Conservation (phyloP, 2,888 invertebrate genomes). For the Chalcosyrphus nemorum region DNA sequence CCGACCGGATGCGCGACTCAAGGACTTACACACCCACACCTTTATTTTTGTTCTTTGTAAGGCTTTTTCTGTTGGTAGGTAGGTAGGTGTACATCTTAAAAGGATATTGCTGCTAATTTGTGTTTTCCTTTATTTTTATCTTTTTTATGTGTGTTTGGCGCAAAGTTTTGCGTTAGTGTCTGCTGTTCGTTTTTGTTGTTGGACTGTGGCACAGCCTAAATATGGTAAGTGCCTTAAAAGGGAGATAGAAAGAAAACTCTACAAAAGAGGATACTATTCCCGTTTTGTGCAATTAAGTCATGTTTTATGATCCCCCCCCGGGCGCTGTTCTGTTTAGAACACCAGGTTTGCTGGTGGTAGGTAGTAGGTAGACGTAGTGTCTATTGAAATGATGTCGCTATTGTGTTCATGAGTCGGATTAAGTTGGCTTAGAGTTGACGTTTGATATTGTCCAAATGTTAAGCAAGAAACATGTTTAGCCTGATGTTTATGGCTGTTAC, state of each 20-base stretch:
- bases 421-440: background rate
- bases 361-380: background rate
- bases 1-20: constrained; percentile 53
- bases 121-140: constrained; percentile 46
- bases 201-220: constrained; percentile 1
- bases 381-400: constrained; percentile 10
- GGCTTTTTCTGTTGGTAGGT: too few species aligned
- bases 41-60: too few species aligned
- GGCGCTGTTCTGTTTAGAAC: constrained; percentile 32
- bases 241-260: background rate
- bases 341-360: constrained; percentile 15
- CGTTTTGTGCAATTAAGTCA: constrained; percentile 57
- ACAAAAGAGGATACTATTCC: constrained; percentile 27
- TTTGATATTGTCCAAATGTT: constrained; percentile 6
- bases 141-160: constrained; percentile 30
- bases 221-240: background rate
- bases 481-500: constrained; percentile 5
- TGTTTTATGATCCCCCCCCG: constrained; percentile 52
- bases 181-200: constrained; percentile 18
- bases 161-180: constrained; percentile 17
- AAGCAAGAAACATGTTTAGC: background rate
- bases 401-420: constrained; percentile 4
- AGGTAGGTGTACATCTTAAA: background rate
- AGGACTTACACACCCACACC: too few species aligned
- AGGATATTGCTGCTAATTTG: constrained; percentile 59